These are phyloP conservation scores for Athalia cordata DNA, from an alignment of 2,888 invertebrate genomes.

Conservation along the genomic window DNA sequence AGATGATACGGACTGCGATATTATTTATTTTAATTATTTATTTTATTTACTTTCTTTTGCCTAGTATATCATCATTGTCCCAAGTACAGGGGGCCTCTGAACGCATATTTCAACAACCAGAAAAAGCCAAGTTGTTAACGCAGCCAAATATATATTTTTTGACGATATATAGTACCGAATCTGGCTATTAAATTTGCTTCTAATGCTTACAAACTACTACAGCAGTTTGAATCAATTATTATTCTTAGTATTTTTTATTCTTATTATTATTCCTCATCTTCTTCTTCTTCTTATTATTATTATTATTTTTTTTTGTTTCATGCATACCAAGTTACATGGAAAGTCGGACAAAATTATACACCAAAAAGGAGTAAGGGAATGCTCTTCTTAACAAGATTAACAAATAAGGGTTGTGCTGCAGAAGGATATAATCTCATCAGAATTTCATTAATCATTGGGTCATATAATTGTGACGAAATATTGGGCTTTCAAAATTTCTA, in stretches of 20 bases:
- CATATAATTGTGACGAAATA: not conserved
- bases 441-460: slow-evolving; percentile 6
- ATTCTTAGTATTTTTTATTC: not conserved
- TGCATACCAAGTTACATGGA: slow-evolving; percentile 34
- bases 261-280: not conserved
- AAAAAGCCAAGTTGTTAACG: slow-evolving; percentile 31
- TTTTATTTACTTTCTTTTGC: slow-evolving; percentile 36
- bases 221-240: slow-evolving; percentile 35
- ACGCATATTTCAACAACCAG: slow-evolving; percentile 33
- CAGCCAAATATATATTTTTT: slow-evolving; percentile 25
- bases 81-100: slow-evolving; percentile 36
- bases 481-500: not conserved
- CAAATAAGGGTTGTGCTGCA: not conserved
- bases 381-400: slow-evolving; percentile 32
- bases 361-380: slow-evolving; percentile 31
- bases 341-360: slow-evolving; percentile 35
- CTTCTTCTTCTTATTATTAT: not conserved
- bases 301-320: not conserved
- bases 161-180: slow-evolving; percentile 31
- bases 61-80: slow-evolving; percentile 22
- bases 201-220: slow-evolving; percentile 35
- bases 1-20: slow-evolving; percentile 53
- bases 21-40: slow-evolving; percentile 16
- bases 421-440: not conserved
- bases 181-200: slow-evolving; percentile 30